Base-by-base conservation (phyloP, 2,113 vertebrate species). In the Murina feae region DNA sequence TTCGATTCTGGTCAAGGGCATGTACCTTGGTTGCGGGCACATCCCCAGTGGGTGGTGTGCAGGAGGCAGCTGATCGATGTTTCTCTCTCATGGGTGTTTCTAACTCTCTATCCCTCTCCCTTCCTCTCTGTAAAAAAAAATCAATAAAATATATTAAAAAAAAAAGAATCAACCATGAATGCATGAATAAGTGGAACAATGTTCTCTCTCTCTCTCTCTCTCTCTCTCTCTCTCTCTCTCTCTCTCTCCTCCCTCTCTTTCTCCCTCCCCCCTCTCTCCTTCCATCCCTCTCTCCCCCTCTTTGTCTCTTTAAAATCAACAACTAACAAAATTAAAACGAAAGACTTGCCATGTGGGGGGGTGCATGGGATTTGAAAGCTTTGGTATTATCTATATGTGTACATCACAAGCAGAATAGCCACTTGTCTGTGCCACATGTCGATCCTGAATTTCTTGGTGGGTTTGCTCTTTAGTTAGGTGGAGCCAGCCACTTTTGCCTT, bases 401-500 rank as follows among this genome's bases (percentile, higher is more conserved):
- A 68, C 17, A 76, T 91, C 30, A 60, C 28, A 87, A 90, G 69
- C 37, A 90, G 55, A 91, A n/a, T 25, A 80, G 94, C 51, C 23
- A 87, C 23, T 86, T 91, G 20, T 86, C 69, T 89, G 1, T 90
- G 30, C 49, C 89, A 42, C 89, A 37, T 85, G 79, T 35, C 86
- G 51, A 86, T 81, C 37, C 0, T 93, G 53, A 89, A 89, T 93
- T 87, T 94, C 42, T 86, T 89, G 17, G 39, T 94, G 86, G 68
- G n/a, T 91, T 96, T 90, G 69, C 35, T 60, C 32, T 75, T 92
- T 76, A 35, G 30, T 87, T 94, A 95, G 53, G 44, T 53, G 28
- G 58, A 93, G 51, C 66, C 65, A 96, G 74, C 85, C 74, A 95
- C 28, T 58, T 89, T 88, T 92, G 55, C 74, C 51, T 95, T 68